Base-by-base conservation (phyloP, 2,888 invertebrate genomes). In the Deilephila porcellus region DNA sequence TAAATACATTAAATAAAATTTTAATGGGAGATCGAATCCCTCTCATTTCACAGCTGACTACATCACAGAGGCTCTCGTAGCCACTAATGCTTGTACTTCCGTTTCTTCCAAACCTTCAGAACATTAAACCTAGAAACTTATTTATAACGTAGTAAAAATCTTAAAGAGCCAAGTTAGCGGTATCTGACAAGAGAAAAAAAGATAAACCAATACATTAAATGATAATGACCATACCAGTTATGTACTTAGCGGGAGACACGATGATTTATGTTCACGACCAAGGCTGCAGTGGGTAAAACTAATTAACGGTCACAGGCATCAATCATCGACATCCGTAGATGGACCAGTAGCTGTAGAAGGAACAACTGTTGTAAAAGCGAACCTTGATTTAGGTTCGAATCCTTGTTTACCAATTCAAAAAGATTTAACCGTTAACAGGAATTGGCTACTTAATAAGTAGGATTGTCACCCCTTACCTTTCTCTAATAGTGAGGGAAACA, bases 241-340 rank as follows among this genome's bases (percentile, higher is more conserved):
- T 32, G 60, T 70, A 70, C 60, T 70, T 52, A 29, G 25, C 60
- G 29, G 17, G n/a, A 14, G 25, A 19, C 32, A 32, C 32, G 37
- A 11, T 20, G n/a, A 64, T 64, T 64, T 20, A 64, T 64, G 64
- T 64, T 37, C 64, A 64, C 37, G n/a, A 25, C 29, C 20, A n/a
- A 19, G 19, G 37, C 64, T 37, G 7, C 19, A 37, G 37, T 64
- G n/a, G 64, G n/a, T 37, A 20, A 37, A 37, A 64, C 34, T 37
- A 64, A 64, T 64, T 37, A 64, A 7, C 64, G 8, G 64, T 37
- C 62, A 20, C 32, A 17, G 60, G 20, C 60, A n/a, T 70, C 63
- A 71, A 73, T 71, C 63, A 71, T 25, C 25, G 25, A 62, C 60
- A 56, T 56, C 56, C 56, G 56, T 56, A 62, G 60, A 62, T 62